Base-by-base conservation (phyloP, 2,113 vertebrate genomes). In the Elgaria multicarinata region DNA sequence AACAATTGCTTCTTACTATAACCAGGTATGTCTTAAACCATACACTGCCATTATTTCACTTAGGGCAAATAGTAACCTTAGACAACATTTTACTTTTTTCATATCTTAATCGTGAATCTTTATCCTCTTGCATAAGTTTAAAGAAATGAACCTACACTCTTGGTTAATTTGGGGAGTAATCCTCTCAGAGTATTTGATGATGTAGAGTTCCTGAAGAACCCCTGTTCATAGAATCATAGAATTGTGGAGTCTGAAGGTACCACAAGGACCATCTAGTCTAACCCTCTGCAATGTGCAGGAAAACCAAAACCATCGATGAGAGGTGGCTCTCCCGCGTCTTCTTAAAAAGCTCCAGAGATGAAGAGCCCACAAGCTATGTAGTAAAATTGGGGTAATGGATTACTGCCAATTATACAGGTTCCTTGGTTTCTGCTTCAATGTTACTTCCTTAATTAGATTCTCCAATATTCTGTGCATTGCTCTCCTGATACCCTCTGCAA, bases 391-490 rank as follows among this genome's bases (percentile, higher is more conserved):
- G 6, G 36, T 36, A 6, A 18, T 42, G 36, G 72, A 75, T 75
- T 39, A 20, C 36, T 39, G 18, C 16, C 72, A 39, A 39, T 39
- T 42, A 22, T 16, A 39, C n/a, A 75, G 72, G 22, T 7, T 66
- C 64, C 24, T 66, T 75, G 72, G n/a, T 39, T 39, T 75, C 5
- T n/a, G 36, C 6, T 20, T 18, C 16, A 75, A 75, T 75, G 16
- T 18, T 39, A 75, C 36, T 39, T 39, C 36, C 72, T 75, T 75
- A 20, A 42, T 75, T 75, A 39, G 14, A 16, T 42, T 75, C 36
- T 75, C 72, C 16, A 18, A n/a, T 84, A 4, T 8, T 46, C 93
- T 67, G 12, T 82, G 93, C 87, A 62, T 55, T 89, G 82, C 0
- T 0, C 33, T 79, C 71, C 72, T 90, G 74, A 16, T 1, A 22